These are phyloP conservation scores for Cyclophora albipunctata DNA, from an alignment of 2,888 invertebrate genomes.

Conservation along the genomic window DNA sequence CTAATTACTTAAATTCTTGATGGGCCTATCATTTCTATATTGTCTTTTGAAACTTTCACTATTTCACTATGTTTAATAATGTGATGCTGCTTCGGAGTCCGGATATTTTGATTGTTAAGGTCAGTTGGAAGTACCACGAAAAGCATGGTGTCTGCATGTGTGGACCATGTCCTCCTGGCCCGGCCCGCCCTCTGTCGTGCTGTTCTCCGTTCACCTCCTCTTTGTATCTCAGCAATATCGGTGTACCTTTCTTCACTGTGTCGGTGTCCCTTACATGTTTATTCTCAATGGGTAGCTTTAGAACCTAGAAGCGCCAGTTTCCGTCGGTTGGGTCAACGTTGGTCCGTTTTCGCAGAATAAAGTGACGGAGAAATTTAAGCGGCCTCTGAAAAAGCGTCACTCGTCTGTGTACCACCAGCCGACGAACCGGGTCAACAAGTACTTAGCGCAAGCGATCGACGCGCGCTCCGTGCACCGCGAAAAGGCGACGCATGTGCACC, in stretches of 20 bases:
- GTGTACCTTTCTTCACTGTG: slow-evolving; percentile 16
- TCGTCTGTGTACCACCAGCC: slow-evolving; percentile 92
- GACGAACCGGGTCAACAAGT: slow-evolving; percentile 93
- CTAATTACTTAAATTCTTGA: background rate
- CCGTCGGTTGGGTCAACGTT: slow-evolving; percentile 29
- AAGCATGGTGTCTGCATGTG: slow-evolving; percentile 68
- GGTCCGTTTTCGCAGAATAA: slow-evolving; percentile 79
- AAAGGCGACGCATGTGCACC: slow-evolving; percentile 91
- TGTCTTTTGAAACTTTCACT: slow-evolving; percentile 12
- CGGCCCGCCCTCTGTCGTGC: slow-evolving; percentile 22
- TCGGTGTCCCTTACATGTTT: slow-evolving; percentile 1
- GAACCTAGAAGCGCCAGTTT: slow-evolving; percentile 7
- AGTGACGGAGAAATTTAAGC: slow-evolving; percentile 90
- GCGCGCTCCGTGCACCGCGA: slow-evolving; percentile 93
- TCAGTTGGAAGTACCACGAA: slow-evolving; percentile 55
- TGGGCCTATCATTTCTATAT: background rate
- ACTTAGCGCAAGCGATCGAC: slow-evolving; percentile 92
- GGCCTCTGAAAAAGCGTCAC: slow-evolving; percentile 91
- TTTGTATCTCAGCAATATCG: slow-evolving; percentile 13
- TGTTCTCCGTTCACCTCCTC: slow-evolving; percentile 26
- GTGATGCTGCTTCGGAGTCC: slow-evolving; percentile 72
- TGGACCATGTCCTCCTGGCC: slow-evolving; percentile 45
- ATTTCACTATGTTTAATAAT: slow-evolving; percentile 62
- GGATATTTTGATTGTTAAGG: slow-evolving; percentile 68
- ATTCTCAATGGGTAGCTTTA: slow-evolving; percentile 27